phyloP scores from a whole-genome alignment of 2,888 invertebrate species.

The Linnaemya vulpina region DNA sequence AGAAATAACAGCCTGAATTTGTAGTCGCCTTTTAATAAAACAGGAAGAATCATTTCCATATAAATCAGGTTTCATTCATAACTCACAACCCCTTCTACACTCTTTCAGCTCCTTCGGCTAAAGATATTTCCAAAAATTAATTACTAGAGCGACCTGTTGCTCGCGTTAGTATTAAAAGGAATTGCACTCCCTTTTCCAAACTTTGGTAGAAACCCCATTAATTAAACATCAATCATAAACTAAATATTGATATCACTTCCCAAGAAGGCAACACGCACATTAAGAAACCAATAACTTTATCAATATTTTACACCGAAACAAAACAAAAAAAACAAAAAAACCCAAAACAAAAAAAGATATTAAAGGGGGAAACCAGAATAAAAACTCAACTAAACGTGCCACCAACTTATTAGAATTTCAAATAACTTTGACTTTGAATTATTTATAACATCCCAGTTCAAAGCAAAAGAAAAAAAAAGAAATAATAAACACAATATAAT shows the following conservation, averaged over 20 bases:
- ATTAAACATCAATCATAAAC: constrained; percentile 69
- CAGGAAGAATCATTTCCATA: neutral
- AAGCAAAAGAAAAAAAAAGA: neutral
- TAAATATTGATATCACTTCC: constrained; percentile 42
- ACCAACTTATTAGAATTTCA: constrained; percentile 69
- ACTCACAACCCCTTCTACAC: neutral
- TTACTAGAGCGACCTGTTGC: constrained; percentile 41
- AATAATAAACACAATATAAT: neutral
- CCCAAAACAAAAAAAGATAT: neutral
- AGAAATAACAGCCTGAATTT: neutral
- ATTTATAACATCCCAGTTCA: constrained; percentile 62
- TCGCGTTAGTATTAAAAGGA: constrained; percentile 3
- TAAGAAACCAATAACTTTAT: constrained; percentile 59
- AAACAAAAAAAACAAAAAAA: neutral
- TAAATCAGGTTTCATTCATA: neutral
- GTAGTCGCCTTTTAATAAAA: no score
- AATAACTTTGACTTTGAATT: constrained; percentile 71
- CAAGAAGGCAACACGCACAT: constrained; percentile 50
- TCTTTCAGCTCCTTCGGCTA: constrained; percentile 2
- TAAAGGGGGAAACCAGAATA: neutral
- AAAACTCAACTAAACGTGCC: constrained; percentile 53
- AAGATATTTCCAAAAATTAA: constrained; percentile 20
- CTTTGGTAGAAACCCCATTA: constrained; percentile 46
- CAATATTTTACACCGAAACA: constrained; percentile 44
- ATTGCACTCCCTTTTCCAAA: neutral